Evolutionary conservation across 1,140 invertebrate species (phyloP).

Genomic region (Anoplolepis gracilipes): DNA sequence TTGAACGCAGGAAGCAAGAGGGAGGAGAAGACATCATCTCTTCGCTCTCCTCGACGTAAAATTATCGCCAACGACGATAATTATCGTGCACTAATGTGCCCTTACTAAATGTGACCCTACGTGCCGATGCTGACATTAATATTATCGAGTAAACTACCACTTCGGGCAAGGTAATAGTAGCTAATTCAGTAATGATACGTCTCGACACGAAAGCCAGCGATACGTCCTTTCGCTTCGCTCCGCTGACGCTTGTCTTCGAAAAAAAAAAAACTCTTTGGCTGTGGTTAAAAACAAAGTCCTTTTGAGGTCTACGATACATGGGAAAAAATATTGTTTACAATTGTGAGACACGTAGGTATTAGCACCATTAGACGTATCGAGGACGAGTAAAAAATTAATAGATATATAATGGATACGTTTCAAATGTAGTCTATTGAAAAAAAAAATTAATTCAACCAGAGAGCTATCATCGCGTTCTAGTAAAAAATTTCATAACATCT

Average conservation of each 20-base stretch:
- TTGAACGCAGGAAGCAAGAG: neutral
- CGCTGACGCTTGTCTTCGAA: neutral
- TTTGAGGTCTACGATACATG: neutral
- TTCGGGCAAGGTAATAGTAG: slow-evolving; percentile 37
- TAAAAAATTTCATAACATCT: slow-evolving; percentile 40
- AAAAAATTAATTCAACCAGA: too few relatives aligned
- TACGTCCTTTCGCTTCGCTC: slow-evolving; percentile 12
- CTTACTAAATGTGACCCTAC: slow-evolving; percentile 38
- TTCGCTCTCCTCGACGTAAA: slow-evolving; percentile 6
- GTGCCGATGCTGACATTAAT: slow-evolving; percentile 52
- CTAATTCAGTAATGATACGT: slow-evolving; percentile 58
- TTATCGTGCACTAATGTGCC: slow-evolving; percentile 32
- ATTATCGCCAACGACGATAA: slow-evolving; percentile 39
- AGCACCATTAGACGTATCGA: neutral
- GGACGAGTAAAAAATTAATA: neutral
- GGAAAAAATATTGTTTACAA: neutral
- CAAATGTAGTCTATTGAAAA: neutral
- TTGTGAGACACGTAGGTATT: neutral
- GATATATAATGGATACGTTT: neutral
- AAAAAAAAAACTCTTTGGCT: neutral
- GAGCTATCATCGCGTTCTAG: neutral
- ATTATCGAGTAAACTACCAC: slow-evolving; percentile 52
- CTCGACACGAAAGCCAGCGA: slow-evolving; percentile 40
- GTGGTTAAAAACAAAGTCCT: neutral
- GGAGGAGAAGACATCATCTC: neutral